Evolutionary conservation across 2,113 vertebrate genomes (phyloP), one percentile per base, ranked within the genome.

Genomic region (Hemiscyllium ocellatum): DNA sequence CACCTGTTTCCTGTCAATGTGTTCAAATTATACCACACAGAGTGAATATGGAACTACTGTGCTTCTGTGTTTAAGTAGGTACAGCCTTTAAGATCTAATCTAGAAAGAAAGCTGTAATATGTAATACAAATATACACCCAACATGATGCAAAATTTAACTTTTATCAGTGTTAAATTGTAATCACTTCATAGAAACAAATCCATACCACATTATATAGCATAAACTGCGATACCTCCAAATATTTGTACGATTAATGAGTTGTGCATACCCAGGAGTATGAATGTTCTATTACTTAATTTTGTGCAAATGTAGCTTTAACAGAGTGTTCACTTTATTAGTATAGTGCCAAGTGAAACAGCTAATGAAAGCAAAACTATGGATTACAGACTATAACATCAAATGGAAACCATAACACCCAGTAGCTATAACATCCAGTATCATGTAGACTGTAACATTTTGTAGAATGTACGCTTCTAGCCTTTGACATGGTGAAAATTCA

Each of bases 11-110:
- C 87, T 61, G 56, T 91, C 52, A n/a, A 33, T 91, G 56, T 33
- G 52, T 65, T 91, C 87, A 91, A 65, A 91, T 65, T 91, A 91
- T 91, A 56, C 87, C 87, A 65, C 87, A 91, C 87, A 91, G 29
- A 56, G 29, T 89, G 86, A 89, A 56, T 89, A 89, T 91, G 65
- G 26, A 91, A n/a, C n/a, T n/a, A 33, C 87, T 61, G 29, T 33
- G 56, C 29, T 90, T 61, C 52, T n/a, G 56, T 65, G 19, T n/a
- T n/a, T 19, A 91, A 61, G 12, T n/a, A 13, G n/a, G 24, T 61
- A 33, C 87, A 65, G 56, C 29, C 56, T 61, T 15, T 91, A 91
- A 65, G 15, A n/a, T 61, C 26, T n/a, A n/a, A 61, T 65, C 4
- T 65, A 91, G 29, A n/a, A 10, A 12, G 5, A 26, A 65, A n/a